Conservation (phyloP, 2,113 vertebrate species). For the Emydocephalus ijimae region DNA sequence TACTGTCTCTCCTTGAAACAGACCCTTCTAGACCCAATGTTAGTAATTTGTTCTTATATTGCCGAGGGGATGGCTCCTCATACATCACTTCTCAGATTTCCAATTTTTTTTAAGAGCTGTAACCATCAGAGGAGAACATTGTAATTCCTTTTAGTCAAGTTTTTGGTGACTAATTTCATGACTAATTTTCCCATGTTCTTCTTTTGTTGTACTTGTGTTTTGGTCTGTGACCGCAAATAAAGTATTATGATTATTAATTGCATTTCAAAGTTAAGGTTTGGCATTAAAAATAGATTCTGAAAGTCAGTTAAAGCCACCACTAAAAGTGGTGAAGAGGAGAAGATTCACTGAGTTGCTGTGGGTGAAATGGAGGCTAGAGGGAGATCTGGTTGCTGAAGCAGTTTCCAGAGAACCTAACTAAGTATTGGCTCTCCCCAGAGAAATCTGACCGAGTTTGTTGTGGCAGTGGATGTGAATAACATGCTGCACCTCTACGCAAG, state of each 20-base stretch:
- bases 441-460: slow-evolving; percentile 87
- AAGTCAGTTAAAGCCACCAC: background rate
- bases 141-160: no score
- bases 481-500: slow-evolving; percentile 85
- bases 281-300: background rate
- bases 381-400: background rate
- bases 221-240: no score
- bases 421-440: slow-evolving; percentile 67
- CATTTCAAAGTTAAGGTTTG: background rate
- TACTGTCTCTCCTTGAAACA: no score
- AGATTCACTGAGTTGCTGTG: background rate
- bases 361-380: background rate
- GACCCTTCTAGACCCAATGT: no score
- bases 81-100: no score
- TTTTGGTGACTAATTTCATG: no score
- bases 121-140: no score
- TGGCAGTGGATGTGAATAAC: slow-evolving; percentile 81
- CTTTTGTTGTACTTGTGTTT: no score
- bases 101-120: no score
- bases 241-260: background rate
- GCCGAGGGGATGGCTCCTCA: no score
- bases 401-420: background rate
- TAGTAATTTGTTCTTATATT: no score
- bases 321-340: background rate
- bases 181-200: no score